Evolutionary conservation across 92 coral and sea anemone genomes (phyloP).

Genomic region (Plumapathes pennacea): DNA sequence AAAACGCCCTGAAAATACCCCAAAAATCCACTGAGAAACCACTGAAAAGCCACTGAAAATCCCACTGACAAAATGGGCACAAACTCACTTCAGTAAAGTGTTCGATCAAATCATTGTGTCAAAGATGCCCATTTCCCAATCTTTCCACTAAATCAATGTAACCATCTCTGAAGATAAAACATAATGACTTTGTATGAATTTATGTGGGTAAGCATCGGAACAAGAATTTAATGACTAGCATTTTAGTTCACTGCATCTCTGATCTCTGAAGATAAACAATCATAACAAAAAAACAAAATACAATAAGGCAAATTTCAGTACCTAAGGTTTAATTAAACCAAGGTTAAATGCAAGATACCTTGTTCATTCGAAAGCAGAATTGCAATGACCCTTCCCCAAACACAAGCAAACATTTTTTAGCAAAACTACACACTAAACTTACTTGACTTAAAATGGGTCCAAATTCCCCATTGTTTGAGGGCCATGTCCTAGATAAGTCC

Average conservation of each 20-base stretch:
- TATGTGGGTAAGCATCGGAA: neutral
- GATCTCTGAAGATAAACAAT: neutral
- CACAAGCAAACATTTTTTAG: neutral
- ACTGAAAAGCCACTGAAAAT: too few relatives aligned
- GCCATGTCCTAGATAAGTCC: constrained; percentile 97
- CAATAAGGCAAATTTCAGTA: too few relatives aligned
- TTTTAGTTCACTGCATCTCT: neutral
- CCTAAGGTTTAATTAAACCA: too few relatives aligned
- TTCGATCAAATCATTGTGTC: constrained; percentile 39
- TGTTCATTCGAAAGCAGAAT: neutral
- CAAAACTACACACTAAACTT: too few relatives aligned
- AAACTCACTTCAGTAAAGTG: constrained; percentile 50
- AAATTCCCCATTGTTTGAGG: constrained; percentile 94
- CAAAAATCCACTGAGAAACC: too few relatives aligned
- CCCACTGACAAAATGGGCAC: too few relatives aligned
- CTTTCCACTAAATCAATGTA: constrained; percentile 22
- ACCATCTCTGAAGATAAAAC: constrained; percentile 47
- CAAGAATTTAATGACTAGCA: neutral
- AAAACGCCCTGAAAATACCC: too few relatives aligned
- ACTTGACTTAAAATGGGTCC: constrained; percentile 94
- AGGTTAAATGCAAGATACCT: too few relatives aligned
- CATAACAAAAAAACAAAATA: neutral
- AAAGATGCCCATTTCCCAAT: constrained; percentile 12
- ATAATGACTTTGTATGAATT: neutral
- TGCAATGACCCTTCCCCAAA: too few relatives aligned